phyloP scores from a whole-genome alignment of 1,140 invertebrate genomes.

The Heliothis virescens region DNA sequence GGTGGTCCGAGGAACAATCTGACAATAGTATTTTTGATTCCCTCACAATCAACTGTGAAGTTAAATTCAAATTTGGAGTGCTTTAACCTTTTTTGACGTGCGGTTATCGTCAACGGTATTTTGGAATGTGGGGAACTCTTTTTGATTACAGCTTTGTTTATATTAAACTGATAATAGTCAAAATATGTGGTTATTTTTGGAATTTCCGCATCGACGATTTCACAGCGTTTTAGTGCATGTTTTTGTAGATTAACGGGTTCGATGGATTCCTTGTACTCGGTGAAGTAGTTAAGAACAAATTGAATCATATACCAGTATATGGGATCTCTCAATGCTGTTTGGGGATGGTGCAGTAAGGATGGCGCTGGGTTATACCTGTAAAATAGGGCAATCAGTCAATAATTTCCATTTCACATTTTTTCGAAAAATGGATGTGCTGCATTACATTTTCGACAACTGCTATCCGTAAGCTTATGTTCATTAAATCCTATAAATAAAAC shows the following conservation, averaged over 20 bases:
- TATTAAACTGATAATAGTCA: constrained; percentile 70
- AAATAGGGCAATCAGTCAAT: constrained; percentile 42
- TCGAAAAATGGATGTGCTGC: no score
- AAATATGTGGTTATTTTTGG: constrained; percentile 73
- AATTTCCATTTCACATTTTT: no score
- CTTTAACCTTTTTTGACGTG: constrained; percentile 85
- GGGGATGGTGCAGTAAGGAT: constrained; percentile 84
- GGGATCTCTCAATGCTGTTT: constrained; percentile 88
- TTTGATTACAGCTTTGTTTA: constrained; percentile 64
- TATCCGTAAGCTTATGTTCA: no score
- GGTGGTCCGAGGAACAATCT: constrained; percentile 87
- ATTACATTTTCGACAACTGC: no score
- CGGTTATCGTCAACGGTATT: constrained; percentile 61
- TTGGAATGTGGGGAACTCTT: constrained; percentile 39
- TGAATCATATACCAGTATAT: constrained; percentile 88
- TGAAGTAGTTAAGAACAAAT: constrained; percentile 86
- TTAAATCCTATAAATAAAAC: no score
- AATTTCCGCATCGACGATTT: constrained; percentile 83
- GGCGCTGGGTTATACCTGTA: constrained; percentile 83
- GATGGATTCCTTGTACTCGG: constrained; percentile 86
- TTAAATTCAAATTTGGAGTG: constrained; percentile 86
- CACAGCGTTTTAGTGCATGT: constrained; percentile 84
- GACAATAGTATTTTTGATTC: constrained; percentile 77
- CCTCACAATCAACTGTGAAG: constrained; percentile 85
- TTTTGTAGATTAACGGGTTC: constrained; percentile 87